Evolutionary conservation across 2,888 invertebrate genomes (phyloP).

Genomic region (Ypsolopha scabrella): DNA sequence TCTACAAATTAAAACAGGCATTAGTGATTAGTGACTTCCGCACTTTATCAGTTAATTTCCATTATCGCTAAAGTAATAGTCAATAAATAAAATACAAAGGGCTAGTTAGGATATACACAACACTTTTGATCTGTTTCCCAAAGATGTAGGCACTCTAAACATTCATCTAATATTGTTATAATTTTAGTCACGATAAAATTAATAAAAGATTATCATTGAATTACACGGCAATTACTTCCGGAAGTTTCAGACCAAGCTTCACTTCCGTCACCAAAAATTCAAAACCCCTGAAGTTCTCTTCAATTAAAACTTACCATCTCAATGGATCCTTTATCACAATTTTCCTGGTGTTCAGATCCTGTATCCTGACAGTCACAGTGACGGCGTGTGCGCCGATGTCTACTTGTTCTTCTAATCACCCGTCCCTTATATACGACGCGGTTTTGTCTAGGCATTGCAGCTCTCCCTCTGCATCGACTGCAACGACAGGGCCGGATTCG

Average conservation of each 20-base stretch:
- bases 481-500: conserved; percentile 38
- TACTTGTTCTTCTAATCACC: conserved; percentile 60
- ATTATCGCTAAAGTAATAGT: too few relatives aligned
- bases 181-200: neutral
- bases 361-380: conserved; percentile 11
- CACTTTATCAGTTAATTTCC: too few relatives aligned
- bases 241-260: too few relatives aligned
- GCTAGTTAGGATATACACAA: too few relatives aligned
- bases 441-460: conserved; percentile 61
- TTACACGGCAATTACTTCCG: too few relatives aligned
- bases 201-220: neutral
- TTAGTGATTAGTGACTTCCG: too few relatives aligned
- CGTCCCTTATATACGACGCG: conserved; percentile 67
- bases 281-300: neutral
- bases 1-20: too few relatives aligned
- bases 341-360: neutral
- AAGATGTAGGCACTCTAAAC: too few relatives aligned
- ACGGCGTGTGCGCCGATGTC: conserved; percentile 53
- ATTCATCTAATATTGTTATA: too few relatives aligned
- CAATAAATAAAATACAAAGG: too few relatives aligned
- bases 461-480: conserved; percentile 32
- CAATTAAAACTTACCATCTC: neutral
- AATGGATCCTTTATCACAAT: neutral
- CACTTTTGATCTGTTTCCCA: too few relatives aligned
- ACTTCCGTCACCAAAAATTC: neutral